Conservation (phyloP, 2,113 vertebrate genomes). For the Sardina pilchardus region DNA sequence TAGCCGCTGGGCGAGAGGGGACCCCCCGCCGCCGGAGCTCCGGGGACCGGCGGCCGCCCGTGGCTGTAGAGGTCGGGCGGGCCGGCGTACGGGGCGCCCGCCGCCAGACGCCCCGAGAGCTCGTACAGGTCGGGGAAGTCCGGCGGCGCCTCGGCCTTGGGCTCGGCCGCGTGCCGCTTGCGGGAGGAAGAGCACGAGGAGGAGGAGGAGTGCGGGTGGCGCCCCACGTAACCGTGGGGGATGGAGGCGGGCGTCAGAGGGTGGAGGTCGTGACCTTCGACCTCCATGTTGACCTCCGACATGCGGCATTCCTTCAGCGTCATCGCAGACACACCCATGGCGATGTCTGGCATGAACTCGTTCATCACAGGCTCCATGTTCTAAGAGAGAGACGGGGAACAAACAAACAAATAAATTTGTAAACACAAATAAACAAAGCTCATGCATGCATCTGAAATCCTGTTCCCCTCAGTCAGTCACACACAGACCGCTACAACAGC, state of each 20-base stretch:
- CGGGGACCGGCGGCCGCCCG: constrained; percentile 69
- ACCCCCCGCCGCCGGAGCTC: constrained; percentile 43
- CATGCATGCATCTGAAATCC: background rate
- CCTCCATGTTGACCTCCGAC: constrained; percentile 83
- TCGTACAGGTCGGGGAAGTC: constrained; percentile 86
- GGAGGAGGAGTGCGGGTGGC: constrained; percentile 72
- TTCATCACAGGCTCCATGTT: constrained; percentile 88
- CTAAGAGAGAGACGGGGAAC: constrained; percentile 68
- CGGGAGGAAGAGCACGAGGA: constrained; percentile 73
- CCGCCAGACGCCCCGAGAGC: constrained; percentile 80
- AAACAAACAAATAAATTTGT: constrained; percentile 12
- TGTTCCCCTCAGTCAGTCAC: background rate
- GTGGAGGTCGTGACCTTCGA: constrained; percentile 78
- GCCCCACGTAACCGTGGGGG: constrained; percentile 70
- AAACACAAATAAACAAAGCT: background rate
- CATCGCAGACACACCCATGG: constrained; percentile 92
- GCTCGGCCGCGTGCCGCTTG: constrained; percentile 88
- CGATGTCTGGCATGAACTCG: constrained; percentile 97
- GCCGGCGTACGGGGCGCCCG: constrained; percentile 76
- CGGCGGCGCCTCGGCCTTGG: constrained; percentile 78
- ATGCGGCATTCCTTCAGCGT: constrained; percentile 90
- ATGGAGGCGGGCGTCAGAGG: constrained; percentile 73
- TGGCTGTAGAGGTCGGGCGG: constrained; percentile 86
- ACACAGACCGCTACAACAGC: background rate
- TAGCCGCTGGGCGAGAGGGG: constrained; percentile 75